These are phyloP conservation scores for Drosophila cardini DNA, from an alignment of 1,140 invertebrate species.

Conservation along the genomic window DNA sequence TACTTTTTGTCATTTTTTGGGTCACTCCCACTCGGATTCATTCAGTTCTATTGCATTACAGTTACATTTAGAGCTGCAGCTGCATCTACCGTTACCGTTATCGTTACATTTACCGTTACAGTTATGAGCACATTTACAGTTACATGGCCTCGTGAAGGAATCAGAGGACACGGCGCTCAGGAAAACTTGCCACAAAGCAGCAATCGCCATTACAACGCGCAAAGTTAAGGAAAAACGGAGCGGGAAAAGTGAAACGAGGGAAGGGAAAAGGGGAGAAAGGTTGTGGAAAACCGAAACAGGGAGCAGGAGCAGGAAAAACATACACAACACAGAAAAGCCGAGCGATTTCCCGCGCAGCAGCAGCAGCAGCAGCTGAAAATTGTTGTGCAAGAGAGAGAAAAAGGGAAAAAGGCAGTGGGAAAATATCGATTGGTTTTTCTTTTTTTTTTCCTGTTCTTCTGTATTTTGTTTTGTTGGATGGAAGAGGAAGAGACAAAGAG, in stretches of 20 bases:
- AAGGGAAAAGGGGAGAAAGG: not conserved
- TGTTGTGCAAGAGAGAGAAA: slow-evolving; percentile 43
- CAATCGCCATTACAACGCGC: not conserved
- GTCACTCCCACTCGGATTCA: not conserved
- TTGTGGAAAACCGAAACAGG: not conserved
- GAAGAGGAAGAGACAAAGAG: not conserved
- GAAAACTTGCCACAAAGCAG: slow-evolving; percentile 26
- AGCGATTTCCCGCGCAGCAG: slow-evolving; percentile 49
- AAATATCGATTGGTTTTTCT: slow-evolving; percentile 59
- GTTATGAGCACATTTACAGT: slow-evolving; percentile 45
- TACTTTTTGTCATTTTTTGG: not conserved
- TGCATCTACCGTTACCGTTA: too few relatives aligned
- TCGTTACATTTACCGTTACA: slow-evolving; percentile 36
- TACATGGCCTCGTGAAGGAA: slow-evolving; percentile 66
- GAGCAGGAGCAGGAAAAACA: not conserved
- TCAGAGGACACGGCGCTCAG: slow-evolving; percentile 64
- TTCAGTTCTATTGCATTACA: slow-evolving; percentile 17
- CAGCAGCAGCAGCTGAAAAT: slow-evolving; percentile 51
- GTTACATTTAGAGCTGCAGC: slow-evolving; percentile 31
- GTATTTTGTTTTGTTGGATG: not conserved
- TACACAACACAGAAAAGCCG: not conserved
- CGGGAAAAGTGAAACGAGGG: slow-evolving; percentile 5
- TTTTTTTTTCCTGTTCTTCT: slow-evolving; percentile 9
- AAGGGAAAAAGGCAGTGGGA: slow-evolving; percentile 47
- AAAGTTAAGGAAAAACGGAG: not conserved